Percentiles rank a stretch among this genome's conserved stretches.
Conservation (phyloP, 2,113 vertebrate species). For the Trachemys scripta region DNA sequence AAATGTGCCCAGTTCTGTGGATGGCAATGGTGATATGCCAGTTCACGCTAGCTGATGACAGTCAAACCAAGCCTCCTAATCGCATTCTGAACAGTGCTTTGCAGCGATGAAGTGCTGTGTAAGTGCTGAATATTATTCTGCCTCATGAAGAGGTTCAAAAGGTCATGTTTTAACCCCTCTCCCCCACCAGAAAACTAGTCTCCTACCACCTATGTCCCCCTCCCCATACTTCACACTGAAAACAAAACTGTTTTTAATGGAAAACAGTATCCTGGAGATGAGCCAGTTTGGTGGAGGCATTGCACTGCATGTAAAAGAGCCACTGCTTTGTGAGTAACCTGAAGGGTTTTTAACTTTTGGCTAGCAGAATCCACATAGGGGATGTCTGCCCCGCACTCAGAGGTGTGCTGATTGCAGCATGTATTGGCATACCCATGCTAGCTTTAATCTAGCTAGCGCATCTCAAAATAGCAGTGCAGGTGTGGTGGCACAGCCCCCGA, state of each 20-base stretch:
- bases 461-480: background rate
- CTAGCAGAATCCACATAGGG: no score
- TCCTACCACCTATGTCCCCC: background rate
- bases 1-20: fast-evolving
- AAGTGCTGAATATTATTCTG: fast-evolving
- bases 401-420: no score
- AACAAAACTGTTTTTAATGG: background rate
- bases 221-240: background rate
- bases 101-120: fast-evolving
- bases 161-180: background rate
- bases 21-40: background rate
- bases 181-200: background rate
- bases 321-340: background rate
- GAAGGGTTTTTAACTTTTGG: background rate
- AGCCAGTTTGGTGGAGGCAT: fast-evolving
- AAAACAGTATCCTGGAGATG: background rate
- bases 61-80: background rate
- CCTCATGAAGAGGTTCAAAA: background rate
- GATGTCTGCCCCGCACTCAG: background rate
- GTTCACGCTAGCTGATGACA: background rate
- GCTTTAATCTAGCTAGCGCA: background rate
- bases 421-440: background rate
- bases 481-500: background rate
- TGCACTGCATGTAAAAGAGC: background rate
- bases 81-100: fast-evolving